Conservation (phyloP, 2,113 vertebrate species). For the Strix uralensis region DNA sequence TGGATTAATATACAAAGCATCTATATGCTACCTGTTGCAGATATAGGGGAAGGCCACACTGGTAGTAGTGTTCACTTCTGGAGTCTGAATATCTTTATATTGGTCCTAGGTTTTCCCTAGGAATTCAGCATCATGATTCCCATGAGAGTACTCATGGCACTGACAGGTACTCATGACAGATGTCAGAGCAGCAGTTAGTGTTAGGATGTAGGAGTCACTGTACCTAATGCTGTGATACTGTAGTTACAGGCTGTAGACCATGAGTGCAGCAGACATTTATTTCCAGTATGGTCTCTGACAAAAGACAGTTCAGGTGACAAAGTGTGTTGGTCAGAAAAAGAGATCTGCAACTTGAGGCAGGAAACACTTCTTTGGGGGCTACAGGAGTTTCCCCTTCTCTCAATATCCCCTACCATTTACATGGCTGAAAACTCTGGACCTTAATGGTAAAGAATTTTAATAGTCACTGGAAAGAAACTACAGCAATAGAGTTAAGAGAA, state of each 20-base stretch:
- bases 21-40: background rate
- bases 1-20: background rate
- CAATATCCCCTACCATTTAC: background rate
- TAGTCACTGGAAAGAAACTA: slow-evolving; percentile 9
- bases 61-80: background rate
- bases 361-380: background rate
- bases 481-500: background rate
- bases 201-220: background rate
- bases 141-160: background rate
- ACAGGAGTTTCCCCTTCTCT: background rate
- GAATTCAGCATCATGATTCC: background rate
- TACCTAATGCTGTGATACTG: background rate
- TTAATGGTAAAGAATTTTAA: background rate
- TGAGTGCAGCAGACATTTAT: background rate
- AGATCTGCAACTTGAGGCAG: background rate
- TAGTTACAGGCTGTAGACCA: background rate
- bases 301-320: background rate
- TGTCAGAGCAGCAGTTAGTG: background rate
- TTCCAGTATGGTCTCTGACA: background rate
- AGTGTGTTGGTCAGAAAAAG: background rate
- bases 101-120: background rate
- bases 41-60: background rate
- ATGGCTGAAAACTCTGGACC: background rate
- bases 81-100: background rate
- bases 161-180: background rate